These are phyloP conservation scores for Alexandromys fortis DNA, from an alignment of 2,113 vertebrate genomes.

Conservation along the genomic window DNA sequence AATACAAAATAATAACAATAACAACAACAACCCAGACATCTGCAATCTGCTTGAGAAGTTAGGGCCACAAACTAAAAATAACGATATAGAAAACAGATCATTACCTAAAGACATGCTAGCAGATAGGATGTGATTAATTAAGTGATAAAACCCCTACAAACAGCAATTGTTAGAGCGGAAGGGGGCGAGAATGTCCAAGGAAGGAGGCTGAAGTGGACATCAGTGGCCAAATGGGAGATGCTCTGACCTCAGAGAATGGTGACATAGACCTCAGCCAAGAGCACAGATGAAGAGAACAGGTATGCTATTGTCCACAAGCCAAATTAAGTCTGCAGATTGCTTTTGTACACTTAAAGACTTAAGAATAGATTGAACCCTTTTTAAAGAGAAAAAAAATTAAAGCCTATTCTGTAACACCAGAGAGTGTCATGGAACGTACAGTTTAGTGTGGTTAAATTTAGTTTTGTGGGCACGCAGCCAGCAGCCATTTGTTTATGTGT, in stretches of 20 bases:
- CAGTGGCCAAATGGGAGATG: not conserved
- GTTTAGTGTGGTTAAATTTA: not conserved
- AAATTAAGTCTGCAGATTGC: not conserved
- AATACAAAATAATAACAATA: not conserved
- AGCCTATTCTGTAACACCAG: not conserved
- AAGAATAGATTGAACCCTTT: not conserved
- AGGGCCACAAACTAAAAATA: not conserved
- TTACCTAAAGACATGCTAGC: not conserved
- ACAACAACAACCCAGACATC: not conserved
- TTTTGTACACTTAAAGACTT: not conserved
- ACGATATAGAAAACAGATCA: not conserved
- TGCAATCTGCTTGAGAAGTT: slow-evolving; percentile 17
- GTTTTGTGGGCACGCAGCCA: not conserved
- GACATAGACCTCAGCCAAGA: not conserved
- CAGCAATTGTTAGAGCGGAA: not conserved
- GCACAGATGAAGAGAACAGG: not conserved
- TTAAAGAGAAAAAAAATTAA: not conserved
- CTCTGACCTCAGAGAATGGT: not conserved
- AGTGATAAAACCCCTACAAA: slow-evolving; percentile 8
- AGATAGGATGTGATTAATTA: not conserved
- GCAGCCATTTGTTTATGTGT: not conserved
- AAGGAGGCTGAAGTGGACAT: not conserved
- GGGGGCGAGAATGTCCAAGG: not conserved
- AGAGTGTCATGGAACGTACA: slow-evolving; percentile 1
- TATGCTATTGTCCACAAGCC: not conserved